Evolutionary conservation across 2,888 invertebrate genomes (phyloP).

Genomic region (Sylvicola cinctus): DNA sequence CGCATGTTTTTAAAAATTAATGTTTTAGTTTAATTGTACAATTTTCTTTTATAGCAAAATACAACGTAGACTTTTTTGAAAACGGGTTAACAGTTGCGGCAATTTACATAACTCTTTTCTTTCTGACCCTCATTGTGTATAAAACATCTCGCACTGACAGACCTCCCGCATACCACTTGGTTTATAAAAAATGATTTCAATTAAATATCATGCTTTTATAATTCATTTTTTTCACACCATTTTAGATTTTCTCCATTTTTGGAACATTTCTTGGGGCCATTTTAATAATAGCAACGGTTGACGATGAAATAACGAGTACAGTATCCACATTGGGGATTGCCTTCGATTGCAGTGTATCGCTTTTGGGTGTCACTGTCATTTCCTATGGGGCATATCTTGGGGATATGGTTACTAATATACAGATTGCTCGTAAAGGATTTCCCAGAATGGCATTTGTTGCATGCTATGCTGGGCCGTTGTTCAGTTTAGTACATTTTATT

Average conservation of each 20-base stretch:
- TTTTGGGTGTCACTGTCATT: conserved; percentile 39
- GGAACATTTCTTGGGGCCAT: conserved; percentile 17
- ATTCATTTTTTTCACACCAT: no score
- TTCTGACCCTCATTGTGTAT: no score
- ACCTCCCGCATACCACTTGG: conserved; percentile 13
- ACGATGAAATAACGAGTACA: conserved; percentile 35
- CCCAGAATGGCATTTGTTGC: conserved; percentile 44
- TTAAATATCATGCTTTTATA: neutral
- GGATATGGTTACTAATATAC: conserved; percentile 30
- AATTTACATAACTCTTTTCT: no score
- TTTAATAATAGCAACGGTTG: conserved; percentile 35
- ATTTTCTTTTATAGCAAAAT: neutral
- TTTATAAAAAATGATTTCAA: conserved; percentile 7
- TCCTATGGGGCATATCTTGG: conserved; percentile 42
- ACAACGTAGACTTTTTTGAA: no score
- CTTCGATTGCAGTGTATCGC: conserved; percentile 32
- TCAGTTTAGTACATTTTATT: no score
- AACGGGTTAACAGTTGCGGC: no score
- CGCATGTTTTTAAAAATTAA: neutral
- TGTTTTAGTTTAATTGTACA: neutral
- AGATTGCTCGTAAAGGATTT: conserved; percentile 38
- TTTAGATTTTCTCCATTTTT: conserved; percentile 11
- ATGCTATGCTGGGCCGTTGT: conserved; percentile 45
- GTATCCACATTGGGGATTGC: conserved; percentile 34
- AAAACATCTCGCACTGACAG: conserved; percentile 11